Conservation (phyloP, 2,113 vertebrate species). For the Mormyrus lacerda region DNA sequence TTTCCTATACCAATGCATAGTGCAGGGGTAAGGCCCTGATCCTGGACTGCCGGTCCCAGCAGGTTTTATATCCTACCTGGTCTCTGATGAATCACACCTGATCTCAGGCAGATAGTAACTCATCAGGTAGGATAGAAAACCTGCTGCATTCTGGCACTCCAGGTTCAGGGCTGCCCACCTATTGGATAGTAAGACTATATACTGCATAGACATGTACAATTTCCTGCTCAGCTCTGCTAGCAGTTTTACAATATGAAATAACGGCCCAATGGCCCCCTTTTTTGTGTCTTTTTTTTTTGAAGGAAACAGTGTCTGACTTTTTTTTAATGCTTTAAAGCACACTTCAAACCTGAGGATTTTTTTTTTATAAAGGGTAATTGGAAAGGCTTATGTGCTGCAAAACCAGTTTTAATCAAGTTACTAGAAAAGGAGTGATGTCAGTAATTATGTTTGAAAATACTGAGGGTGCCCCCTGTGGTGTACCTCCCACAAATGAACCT, state of each 20-base stretch:
- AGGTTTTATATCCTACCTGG: not conserved
- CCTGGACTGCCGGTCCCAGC: not conserved
- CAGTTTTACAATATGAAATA: not conserved
- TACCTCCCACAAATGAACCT: not conserved
- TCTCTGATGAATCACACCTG: not conserved
- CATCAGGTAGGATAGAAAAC: not conserved
- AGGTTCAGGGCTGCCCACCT: not conserved
- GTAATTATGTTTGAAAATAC: slow-evolving; percentile 11
- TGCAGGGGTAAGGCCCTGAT: not conserved
- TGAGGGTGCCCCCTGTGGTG: not conserved
- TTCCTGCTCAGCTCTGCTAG: not conserved
- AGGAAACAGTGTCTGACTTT: not conserved
- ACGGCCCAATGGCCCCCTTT: not conserved
- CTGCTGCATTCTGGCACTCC: not conserved
- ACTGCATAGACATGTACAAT: not conserved
- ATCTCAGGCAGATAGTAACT: not conserved
- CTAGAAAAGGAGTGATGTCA: not conserved
- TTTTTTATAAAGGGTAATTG: slow-evolving; percentile 8
- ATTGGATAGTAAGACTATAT: not conserved
- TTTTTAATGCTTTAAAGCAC: not conserved
- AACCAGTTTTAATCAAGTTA: slow-evolving; percentile 9
- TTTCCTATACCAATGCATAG: not conserved
- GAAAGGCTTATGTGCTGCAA: not conserved
- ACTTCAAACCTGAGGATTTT: not conserved
- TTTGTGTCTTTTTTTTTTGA: not conserved